These are phyloP conservation scores for Lasioglossum morio DNA, from an alignment of 2,888 invertebrate species.

Conservation along the genomic window DNA sequence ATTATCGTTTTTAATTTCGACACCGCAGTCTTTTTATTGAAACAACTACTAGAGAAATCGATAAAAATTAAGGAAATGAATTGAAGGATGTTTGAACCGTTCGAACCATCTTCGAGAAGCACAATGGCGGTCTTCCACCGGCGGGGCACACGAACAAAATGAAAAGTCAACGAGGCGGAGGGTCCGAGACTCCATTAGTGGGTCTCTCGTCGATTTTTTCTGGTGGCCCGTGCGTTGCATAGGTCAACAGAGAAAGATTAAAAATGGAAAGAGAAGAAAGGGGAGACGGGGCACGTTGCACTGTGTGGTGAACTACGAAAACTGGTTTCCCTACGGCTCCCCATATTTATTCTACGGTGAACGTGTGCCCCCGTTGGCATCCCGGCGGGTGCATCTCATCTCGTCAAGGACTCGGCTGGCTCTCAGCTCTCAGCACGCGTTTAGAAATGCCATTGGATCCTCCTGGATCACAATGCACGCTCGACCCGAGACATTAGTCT, in stretches of 20 bases:
- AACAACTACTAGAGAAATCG: not conserved
- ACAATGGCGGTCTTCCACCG: not conserved
- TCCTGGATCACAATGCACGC: conserved; percentile 54
- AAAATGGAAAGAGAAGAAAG: conserved; percentile 4
- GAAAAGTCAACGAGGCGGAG: not conserved
- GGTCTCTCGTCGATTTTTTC: conserved; percentile 31
- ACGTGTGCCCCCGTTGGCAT: conserved; percentile 73
- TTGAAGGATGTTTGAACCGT: not conserved
- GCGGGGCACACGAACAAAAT: not conserved
- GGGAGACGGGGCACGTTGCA: conserved; percentile 22
- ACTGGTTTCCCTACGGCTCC: conserved; percentile 68
- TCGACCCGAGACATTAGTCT: conserved; percentile 11
- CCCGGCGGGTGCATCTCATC: conserved; percentile 65
- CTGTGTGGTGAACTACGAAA: conserved; percentile 65
- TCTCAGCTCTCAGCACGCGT: conserved; percentile 47
- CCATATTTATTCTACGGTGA: conserved; percentile 67
- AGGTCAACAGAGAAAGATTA: conserved; percentile 44
- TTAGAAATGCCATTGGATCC: conserved; percentile 73
- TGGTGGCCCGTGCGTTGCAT: conserved; percentile 27
- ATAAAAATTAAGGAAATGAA: not conserved
- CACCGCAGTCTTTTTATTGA: no score
- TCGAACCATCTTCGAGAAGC: not conserved
- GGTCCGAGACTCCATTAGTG: conserved; percentile 27
- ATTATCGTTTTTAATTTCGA: no score
- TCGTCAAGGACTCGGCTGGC: conserved; percentile 65